A percentile compares a stretch with the other conserved stretches of the same genome.
Conservation (phyloP, 2,113 vertebrate species). For the Colistium nudipinnis region DNA sequence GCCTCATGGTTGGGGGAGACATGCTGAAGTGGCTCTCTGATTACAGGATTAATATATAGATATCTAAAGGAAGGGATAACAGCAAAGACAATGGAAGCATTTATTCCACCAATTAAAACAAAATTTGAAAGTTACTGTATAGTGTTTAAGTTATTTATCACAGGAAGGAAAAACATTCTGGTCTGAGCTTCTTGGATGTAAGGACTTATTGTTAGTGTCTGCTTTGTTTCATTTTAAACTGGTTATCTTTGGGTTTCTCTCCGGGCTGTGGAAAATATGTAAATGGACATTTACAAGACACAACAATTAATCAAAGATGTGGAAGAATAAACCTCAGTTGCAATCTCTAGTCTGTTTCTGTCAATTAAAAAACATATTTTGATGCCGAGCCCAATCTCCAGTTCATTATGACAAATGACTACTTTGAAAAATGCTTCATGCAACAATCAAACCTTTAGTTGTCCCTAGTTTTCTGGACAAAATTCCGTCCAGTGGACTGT, state of each 20-base stretch:
- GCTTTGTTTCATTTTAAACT: not conserved
- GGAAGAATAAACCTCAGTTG: not conserved
- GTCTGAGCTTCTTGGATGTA: not conserved
- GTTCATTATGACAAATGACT: not conserved
- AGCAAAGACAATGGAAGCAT: slow-evolving; percentile 37
- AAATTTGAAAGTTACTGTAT: not conserved
- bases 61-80: slow-evolving; percentile 29
- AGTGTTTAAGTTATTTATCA: not conserved
- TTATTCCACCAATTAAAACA: slow-evolving; percentile 18
- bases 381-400: not conserved
- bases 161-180: not conserved
- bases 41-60: slow-evolving; percentile 72
- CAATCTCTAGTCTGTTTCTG: not conserved
- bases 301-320: not conserved
- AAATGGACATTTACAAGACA: not conserved
- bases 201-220: not conserved
- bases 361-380: not conserved
- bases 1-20: slow-evolving; percentile 60
- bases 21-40: slow-evolving; percentile 57
- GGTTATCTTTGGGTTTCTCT: not conserved
- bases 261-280: not conserved
- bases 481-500: not conserved
- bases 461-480: no score
- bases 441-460: not conserved
- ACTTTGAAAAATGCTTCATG: not conserved